Percentiles rank a stretch among this genome's conserved stretches.
Conservation (phyloP, 2,797 vertebrate species). For the Hemibagrus guttatus region DNA sequence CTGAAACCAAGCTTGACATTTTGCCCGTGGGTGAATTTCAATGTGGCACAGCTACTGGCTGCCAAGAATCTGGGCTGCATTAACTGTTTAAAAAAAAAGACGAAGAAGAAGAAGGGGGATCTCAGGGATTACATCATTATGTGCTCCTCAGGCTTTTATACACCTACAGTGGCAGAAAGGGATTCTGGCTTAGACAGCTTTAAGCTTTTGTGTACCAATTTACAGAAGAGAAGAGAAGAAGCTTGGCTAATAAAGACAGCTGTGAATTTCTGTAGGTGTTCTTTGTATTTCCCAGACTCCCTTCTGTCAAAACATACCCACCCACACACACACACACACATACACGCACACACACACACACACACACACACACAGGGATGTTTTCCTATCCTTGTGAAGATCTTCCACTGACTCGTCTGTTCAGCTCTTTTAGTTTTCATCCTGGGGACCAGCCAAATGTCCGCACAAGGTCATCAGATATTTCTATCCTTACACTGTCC, state of each 20-base stretch:
- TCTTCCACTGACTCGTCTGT: not conserved
- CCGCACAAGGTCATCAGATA: not conserved
- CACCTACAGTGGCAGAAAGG: slow-evolving; percentile 11
- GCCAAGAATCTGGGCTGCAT: slow-evolving; percentile 28
- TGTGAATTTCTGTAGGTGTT: slow-evolving; percentile 18
- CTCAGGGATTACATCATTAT: slow-evolving; percentile 45
- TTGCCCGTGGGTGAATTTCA: slow-evolving; percentile 42
- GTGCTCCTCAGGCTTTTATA: slow-evolving; percentile 25
- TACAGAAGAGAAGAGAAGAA: slow-evolving; percentile 18
- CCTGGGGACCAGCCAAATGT: not conserved
- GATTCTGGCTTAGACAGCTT: slow-evolving; percentile 25
- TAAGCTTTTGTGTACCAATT: slow-evolving; percentile 30
- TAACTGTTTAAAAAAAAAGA: not conserved
- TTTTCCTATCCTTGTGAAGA: not conserved
- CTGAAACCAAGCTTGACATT: slow-evolving; percentile 52
- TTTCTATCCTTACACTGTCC: not conserved
- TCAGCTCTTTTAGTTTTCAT: not conserved
- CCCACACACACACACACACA: not conserved
- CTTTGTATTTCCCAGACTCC: not conserved
- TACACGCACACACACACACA: not conserved
- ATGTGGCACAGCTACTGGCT: slow-evolving; percentile 2
- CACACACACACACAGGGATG: not conserved
- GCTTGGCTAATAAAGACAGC: slow-evolving; percentile 11
- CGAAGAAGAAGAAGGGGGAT: slow-evolving; percentile 26
- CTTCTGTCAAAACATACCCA: slow-evolving; percentile 2